phyloP scores from a whole-genome alignment of 2,888 invertebrate genomes.

The Melipona beecheii region DNA sequence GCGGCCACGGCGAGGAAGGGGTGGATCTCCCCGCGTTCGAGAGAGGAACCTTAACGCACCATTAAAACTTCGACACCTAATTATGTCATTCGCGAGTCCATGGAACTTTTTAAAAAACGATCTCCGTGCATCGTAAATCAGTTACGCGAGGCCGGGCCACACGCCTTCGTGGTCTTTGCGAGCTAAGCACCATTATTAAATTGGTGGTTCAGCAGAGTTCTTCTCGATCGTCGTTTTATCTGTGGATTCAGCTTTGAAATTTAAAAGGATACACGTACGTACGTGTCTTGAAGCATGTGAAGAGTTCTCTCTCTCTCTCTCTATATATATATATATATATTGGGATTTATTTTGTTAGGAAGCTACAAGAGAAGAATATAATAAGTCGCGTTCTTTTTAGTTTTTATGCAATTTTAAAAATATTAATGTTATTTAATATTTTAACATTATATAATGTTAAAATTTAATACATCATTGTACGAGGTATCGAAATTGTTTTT shows the following conservation, averaged over 20 bases:
- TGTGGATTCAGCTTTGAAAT: not conserved
- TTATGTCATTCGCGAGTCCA: slow-evolving; percentile 41
- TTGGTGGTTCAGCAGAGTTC: not conserved
- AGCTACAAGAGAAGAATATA: not conserved
- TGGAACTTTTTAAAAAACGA: slow-evolving; percentile 31
- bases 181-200: not conserved
- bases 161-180: not conserved
- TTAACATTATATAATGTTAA: no score
- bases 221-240: not conserved
- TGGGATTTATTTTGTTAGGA: not conserved
- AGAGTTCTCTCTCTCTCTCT: no score
- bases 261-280: not conserved
- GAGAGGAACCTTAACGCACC: slow-evolving; percentile 50
- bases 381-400: not conserved
- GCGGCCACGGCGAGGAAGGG: not conserved
- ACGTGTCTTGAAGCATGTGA: not conserved
- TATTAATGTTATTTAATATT: no score
- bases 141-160: not conserved
- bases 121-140: slow-evolving; percentile 30
- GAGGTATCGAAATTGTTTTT: not conserved
- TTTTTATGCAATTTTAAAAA: not conserved
- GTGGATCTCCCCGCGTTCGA: slow-evolving; percentile 27
- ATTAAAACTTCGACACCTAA: slow-evolving; percentile 57
- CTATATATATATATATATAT: no score
- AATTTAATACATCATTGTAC: no score